Conservation (phyloP, 1,140 invertebrate genomes). For the Halyomorpha halys region DNA sequence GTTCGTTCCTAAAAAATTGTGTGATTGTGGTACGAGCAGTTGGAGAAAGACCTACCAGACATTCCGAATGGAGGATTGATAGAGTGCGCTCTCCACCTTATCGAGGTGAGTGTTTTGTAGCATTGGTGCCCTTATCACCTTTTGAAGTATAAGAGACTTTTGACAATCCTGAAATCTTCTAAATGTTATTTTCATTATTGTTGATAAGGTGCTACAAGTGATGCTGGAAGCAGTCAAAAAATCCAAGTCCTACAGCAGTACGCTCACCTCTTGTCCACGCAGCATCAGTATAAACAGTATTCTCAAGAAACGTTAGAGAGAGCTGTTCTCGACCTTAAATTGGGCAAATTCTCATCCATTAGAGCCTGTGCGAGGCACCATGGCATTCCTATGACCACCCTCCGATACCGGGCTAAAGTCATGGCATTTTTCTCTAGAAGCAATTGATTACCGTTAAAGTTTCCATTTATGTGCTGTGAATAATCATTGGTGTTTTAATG, state of each 20-base stretch:
- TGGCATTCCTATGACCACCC: slow-evolving; percentile 31
- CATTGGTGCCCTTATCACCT: too few relatives aligned
- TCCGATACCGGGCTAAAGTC: slow-evolving; percentile 29
- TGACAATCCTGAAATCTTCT: too few relatives aligned
- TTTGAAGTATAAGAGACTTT: too few relatives aligned
- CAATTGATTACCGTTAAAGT: too few relatives aligned
- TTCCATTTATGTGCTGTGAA: too few relatives aligned
- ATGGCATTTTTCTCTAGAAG: slow-evolving; percentile 7
- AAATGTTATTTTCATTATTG: too few relatives aligned
- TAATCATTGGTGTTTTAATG: too few relatives aligned
- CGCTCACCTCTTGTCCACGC: slow-evolving; percentile 10
- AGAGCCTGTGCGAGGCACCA: slow-evolving; percentile 30
- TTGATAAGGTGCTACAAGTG: not conserved
- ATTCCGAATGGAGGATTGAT: not conserved
- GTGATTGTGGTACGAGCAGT: slow-evolving; percentile 5
- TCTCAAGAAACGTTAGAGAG: slow-evolving; percentile 28
- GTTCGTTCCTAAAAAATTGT: not conserved
- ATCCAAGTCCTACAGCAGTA: slow-evolving; percentile 19
- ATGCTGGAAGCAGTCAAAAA: not conserved
- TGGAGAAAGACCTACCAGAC: not conserved
- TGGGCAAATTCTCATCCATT: slow-evolving; percentile 29
- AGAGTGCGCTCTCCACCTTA: not conserved
- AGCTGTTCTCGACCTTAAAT: slow-evolving; percentile 28
- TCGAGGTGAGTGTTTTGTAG: not conserved
- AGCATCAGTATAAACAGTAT: slow-evolving; percentile 26